These are phyloP conservation scores for Papio anubis DNA, from an alignment of 2,113 vertebrate species.

Conservation along the genomic window DNA sequence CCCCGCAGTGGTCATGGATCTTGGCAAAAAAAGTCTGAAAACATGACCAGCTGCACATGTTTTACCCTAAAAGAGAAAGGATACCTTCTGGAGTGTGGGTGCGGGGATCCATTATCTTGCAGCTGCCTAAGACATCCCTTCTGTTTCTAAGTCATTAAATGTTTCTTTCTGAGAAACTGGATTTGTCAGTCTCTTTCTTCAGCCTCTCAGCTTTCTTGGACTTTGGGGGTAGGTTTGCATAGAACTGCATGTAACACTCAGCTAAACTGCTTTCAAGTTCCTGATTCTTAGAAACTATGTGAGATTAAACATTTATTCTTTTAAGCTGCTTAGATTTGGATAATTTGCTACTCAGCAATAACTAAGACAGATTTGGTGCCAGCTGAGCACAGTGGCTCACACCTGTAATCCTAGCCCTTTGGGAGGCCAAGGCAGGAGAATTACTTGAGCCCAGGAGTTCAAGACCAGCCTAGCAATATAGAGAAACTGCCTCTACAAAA, in stretches of 20 bases:
- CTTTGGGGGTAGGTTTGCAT: background rate
- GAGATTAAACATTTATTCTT: background rate
- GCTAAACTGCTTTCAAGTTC: background rate
- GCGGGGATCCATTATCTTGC: background rate
- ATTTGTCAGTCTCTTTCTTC: background rate
- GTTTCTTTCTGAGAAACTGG: background rate
- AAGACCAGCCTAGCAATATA: too few relatives aligned
- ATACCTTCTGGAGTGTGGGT: background rate
- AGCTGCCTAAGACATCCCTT: background rate
- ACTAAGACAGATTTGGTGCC: background rate
- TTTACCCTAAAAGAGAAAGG: background rate
- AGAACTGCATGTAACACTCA: background rate
- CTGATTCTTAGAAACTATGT: background rate
- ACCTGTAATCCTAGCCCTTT: too few relatives aligned
- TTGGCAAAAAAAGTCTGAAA: background rate
- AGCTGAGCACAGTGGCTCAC: background rate
- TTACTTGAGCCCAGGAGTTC: too few relatives aligned
- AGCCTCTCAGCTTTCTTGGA: background rate
- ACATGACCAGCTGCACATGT: background rate
- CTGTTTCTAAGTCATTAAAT: background rate
- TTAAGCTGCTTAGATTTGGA: background rate
- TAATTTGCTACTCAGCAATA: background rate
- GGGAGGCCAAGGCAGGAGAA: too few relatives aligned
- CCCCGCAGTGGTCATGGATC: background rate
- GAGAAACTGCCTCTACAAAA: too few relatives aligned